Evolutionary conservation across 2,888 invertebrate species (phyloP), one percentile per base, ranked within the genome.

Genomic region (Pyrrhia umbra): DNA sequence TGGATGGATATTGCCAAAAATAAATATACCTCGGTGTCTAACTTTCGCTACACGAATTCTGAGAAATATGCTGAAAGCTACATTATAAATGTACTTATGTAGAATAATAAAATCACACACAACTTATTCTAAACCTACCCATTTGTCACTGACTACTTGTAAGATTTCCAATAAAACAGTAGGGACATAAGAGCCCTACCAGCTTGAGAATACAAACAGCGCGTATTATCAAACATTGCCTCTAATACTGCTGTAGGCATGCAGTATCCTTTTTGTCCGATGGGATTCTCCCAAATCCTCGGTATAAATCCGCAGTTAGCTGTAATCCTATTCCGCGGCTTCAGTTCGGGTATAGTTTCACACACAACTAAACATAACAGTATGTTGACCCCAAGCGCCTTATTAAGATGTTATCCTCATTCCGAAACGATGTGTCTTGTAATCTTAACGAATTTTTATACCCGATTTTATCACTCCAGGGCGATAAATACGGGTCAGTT

Each of bases 241-340:
- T 85, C 83, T 89, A 89, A 88, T 85, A 82, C 86, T 80, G 77
- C 81, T 79, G 79, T 85, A 87, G 87, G 81, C 83, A 80, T 69
- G 80, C 75, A 78, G 81, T 81, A 86, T 88, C 89, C 88, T 87
- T 87, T 90, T 87, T 87, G 88, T 88, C 87, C 88, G 80, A 77
- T 67, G 84, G 90, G 89, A 90, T 91, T 90, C 86, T 75, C 79
- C 81, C 84, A 89, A 90, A 92, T 88, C 92, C 91, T 83, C 84
- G 77, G 88, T 83, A 91, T 93, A 94, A 92, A 91, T 91, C 90
- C 90, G 86, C 84, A 87, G 89, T 90, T 91, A 90, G 85, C 78
- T 85, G 89, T 92, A 91, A 94, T 92, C 92, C 88, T 75, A 92
- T 90, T 87, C 85, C 64, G 66, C 75, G 86, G 87, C 81, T 88